These are phyloP conservation scores for Nerophis ophidion DNA, from an alignment of 2,113 vertebrate species.

Conservation along the genomic window DNA sequence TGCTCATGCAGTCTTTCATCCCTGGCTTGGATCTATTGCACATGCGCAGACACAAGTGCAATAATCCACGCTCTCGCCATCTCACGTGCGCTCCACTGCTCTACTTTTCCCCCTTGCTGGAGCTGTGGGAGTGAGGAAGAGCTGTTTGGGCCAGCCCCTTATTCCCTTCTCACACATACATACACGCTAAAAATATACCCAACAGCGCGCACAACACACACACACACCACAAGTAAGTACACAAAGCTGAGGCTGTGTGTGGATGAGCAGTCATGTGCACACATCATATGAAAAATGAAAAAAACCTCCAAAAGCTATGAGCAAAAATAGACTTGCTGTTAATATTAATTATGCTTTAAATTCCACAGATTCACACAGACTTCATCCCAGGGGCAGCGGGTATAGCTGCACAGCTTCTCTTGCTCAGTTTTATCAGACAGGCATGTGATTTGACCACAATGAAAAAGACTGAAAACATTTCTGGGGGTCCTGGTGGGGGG, in stretches of 20 bases:
- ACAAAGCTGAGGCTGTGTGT: neutral
- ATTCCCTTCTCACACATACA: conserved; percentile 9
- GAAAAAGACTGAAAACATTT: no score
- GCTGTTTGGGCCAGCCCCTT: conserved; percentile 20
- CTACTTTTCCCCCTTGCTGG: conserved; percentile 50
- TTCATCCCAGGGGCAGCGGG: neutral
- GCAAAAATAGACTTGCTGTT: neutral
- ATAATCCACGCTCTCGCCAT: conserved; percentile 43
- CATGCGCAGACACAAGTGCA: conserved; percentile 37
- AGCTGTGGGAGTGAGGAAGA: conserved; percentile 32
- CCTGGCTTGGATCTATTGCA: conserved; percentile 20
- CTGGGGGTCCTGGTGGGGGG: no score
- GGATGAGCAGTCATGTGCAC: neutral
- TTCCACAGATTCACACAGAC: neutral
- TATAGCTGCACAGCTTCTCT: neutral
- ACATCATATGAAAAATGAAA: neutral
- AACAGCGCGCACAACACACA: neutral
- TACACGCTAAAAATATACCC: neutral
- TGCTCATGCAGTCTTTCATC: conserved; percentile 34
- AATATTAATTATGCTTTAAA: conserved; percentile 4
- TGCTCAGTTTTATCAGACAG: neutral
- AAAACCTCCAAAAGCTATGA: conserved; percentile 1
- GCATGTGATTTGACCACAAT: no score
- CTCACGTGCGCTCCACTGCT: conserved; percentile 67
- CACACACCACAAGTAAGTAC: neutral